Evolutionary conservation across 2,888 invertebrate species (phyloP).

Genomic region (Drosophila nr. perissopoda): DNA sequence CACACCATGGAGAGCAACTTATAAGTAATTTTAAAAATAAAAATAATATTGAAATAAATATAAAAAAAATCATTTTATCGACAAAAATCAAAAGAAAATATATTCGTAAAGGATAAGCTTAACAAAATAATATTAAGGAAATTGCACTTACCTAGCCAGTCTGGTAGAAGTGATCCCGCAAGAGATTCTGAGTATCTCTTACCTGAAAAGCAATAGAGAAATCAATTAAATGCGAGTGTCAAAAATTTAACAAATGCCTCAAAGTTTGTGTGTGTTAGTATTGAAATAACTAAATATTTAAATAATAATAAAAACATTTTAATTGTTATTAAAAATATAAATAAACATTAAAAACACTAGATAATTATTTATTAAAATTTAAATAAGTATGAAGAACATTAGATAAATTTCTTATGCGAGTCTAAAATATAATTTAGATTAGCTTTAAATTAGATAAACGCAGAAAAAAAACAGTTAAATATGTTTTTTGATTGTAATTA

Average conservation of each 20-base stretch:
- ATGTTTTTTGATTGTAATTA: background rate
- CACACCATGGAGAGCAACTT: conserved; percentile 42
- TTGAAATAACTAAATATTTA: background rate
- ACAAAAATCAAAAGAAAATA: conserved; percentile 46
- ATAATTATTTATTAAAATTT: background rate
- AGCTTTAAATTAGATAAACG: fast-evolving
- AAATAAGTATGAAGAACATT: too few relatives aligned
- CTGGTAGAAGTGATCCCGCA: conserved; percentile 85
- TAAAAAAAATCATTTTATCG: background rate
- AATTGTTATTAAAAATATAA: background rate
- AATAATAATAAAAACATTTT: background rate
- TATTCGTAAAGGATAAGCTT: conserved; percentile 64
- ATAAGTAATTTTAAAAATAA: conserved; percentile 18
- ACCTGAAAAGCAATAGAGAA: conserved; percentile 81
- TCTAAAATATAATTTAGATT: background rate
- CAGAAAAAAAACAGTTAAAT: background rate
- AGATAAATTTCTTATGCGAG: background rate
- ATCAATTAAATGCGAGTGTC: conserved; percentile 1
- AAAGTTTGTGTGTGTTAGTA: conserved; percentile 16
- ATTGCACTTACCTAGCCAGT: conserved; percentile 85
- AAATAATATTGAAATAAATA: conserved; percentile 16
- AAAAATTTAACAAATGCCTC: conserved; percentile 26
- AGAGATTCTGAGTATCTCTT: conserved; percentile 86
- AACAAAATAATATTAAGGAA: conserved; percentile 63
- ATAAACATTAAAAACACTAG: background rate